Percentiles rank a stretch among this genome's conserved stretches.
Evolutionary conservation across 1,140 invertebrate species (phyloP).

Genomic region (Eufriesea mexicana): DNA sequence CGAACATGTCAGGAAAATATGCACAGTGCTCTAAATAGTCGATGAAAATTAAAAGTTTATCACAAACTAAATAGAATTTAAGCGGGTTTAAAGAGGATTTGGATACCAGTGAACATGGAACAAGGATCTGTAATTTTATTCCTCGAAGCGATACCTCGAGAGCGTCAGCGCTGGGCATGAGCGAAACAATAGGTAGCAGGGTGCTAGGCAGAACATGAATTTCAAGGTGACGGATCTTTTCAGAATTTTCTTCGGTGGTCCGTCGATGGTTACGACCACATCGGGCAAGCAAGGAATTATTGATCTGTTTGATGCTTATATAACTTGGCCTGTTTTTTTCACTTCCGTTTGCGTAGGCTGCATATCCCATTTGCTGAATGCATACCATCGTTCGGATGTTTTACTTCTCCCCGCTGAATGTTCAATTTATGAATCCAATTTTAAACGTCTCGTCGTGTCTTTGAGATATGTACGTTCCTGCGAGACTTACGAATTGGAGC

Average conservation of each 20-base stretch:
- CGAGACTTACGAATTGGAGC: not conserved
- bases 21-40: too few relatives aligned
- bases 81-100: too few relatives aligned
- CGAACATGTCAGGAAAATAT: too few relatives aligned
- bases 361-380: conserved; percentile 18
- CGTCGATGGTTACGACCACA: not conserved
- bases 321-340: conserved; percentile 34
- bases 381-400: not conserved
- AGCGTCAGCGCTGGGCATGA: too few relatives aligned
- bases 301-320: conserved; percentile 36
- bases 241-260: not conserved
- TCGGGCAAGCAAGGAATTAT: conserved; percentile 34
- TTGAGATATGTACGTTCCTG: not conserved
- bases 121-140: not conserved
- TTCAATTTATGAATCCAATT: not conserved
- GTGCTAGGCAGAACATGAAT: not conserved
- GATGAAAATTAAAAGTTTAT: too few relatives aligned
- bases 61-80: too few relatives aligned
- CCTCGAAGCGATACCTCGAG: not conserved
- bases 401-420: not conserved
- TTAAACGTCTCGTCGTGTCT: not conserved
- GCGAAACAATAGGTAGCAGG: not conserved
- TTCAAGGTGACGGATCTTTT: not conserved
- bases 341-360: conserved; percentile 23
- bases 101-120: too few relatives aligned